Base-by-base conservation (phyloP, 2,888 invertebrate species). In the Alitta virens region DNA sequence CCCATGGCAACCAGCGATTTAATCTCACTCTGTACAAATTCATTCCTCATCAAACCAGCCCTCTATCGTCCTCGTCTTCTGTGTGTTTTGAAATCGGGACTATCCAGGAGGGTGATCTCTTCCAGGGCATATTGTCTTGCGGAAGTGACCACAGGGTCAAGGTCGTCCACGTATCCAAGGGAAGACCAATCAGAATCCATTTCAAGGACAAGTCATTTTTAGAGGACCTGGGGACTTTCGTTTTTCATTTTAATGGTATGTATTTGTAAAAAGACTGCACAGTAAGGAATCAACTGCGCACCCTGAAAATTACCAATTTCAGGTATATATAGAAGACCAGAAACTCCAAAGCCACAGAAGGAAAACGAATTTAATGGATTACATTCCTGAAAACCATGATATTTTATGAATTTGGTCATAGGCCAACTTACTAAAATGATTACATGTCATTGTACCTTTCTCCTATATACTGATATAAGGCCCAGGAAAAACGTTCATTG, bases 181-280 rank as follows among this genome's bases (percentile, higher is more conserved):
- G 51, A 18, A 53, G 42, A 27, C 53, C 26, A 3, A 18, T 63
- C 21, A 59, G 33, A 18, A 49, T 63, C 25, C 49, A 49, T 43
- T 63, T 63, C 25, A 54, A 60, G 25, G 52, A 50, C 12, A 59
- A 46, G n/a, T 49, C 43, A 24, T 43, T 55, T 1, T 50, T 63
- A 1, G 26, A 54, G 9, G 50, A 38, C 2, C 51, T 63, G 49
- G 40, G 42, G 21, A 56, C 56, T 24, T 62, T 64, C 49, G 46
- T 64, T 24, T 18, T 64, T 21, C 56, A 54, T 38, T 64, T 43
- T 33, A 56, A 62, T 57, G 61, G 64, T 64, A 56, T 1, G 46
- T 2, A 21, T 21, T 23, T 23, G 23, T 7, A 18, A 52, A 33
- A 33, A 7, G 12, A 33, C 5, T 33, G 33, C 33, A 33, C n/a